Conservation (phyloP, 2,888 invertebrate genomes). For the Eristalinus sepulchralis region DNA sequence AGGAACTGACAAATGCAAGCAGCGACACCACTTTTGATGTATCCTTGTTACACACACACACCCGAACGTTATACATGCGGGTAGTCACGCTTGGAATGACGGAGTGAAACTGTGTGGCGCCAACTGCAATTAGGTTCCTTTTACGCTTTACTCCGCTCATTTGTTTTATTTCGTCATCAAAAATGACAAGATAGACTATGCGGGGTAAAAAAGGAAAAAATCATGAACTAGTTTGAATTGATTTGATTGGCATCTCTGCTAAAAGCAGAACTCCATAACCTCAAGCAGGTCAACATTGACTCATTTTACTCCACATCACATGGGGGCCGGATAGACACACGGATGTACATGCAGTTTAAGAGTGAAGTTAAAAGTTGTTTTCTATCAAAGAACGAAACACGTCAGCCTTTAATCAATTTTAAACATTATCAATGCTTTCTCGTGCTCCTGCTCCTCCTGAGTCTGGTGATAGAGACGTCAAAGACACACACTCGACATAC, state of each 20-base stretch:
- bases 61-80: not conserved
- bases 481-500: not conserved
- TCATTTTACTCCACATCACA: not conserved
- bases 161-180: not conserved
- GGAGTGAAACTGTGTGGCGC: slow-evolving; percentile 22
- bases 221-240: not conserved
- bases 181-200: not conserved
- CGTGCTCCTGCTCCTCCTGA: not conserved
- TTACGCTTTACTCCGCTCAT: not conserved
- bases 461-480: not conserved
- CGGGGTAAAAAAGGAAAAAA: not conserved
- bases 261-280: not conserved
- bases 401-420: slow-evolving; percentile 46
- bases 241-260: not conserved
- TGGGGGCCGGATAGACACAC: not conserved
- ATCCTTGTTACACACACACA: not conserved
- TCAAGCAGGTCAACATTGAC: not conserved
- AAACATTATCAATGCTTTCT: slow-evolving; percentile 32
- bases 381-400: slow-evolving; percentile 21
- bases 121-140: slow-evolving; percentile 23
- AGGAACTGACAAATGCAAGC: slow-evolving; percentile 66
- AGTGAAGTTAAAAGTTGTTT: slow-evolving; percentile 9
- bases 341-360: not conserved
- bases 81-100: not conserved
- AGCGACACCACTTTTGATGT: slow-evolving; percentile 39